Evolutionary conservation across 2,797 vertebrate genomes (phyloP).

Genomic region (Sebastes nivosus): DNA sequence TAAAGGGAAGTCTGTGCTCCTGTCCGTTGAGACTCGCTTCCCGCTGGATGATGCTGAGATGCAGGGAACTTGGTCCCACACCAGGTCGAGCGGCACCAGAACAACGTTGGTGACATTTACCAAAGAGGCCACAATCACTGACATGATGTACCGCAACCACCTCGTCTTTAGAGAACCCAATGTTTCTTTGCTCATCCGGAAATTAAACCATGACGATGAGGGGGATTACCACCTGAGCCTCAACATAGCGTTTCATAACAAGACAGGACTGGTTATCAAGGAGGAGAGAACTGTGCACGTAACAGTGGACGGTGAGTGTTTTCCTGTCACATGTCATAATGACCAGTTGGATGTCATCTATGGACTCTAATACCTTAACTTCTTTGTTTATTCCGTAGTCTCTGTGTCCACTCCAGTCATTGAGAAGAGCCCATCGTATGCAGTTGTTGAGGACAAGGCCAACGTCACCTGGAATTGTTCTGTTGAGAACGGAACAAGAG

Average conservation of each 20-base stretch:
- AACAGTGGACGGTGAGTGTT: slow-evolving; percentile 90
- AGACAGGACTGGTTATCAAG: slow-evolving; percentile 56
- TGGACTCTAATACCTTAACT: neutral
- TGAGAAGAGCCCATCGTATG: slow-evolving; percentile 79
- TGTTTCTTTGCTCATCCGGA: slow-evolving; percentile 86
- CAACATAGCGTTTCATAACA: slow-evolving; percentile 80
- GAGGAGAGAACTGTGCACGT: slow-evolving; percentile 87
- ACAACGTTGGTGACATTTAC: slow-evolving; percentile 86
- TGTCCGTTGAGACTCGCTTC: slow-evolving; percentile 86
- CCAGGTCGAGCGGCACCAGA: slow-evolving; percentile 60
- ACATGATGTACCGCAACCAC: slow-evolving; percentile 83
- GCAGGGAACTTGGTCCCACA: slow-evolving; percentile 93
- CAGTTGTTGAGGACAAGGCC: slow-evolving; percentile 88
- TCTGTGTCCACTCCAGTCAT: slow-evolving; percentile 86
- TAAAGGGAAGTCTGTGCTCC: slow-evolving; percentile 83
- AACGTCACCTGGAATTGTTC: slow-evolving; percentile 91
- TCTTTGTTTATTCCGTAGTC: slow-evolving; percentile 72
- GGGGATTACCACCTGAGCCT: slow-evolving; percentile 91
- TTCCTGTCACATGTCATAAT: neutral
- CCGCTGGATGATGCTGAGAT: slow-evolving; percentile 80
- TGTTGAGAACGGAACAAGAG: slow-evolving; percentile 85
- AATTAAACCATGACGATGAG: slow-evolving; percentile 83
- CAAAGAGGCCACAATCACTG: slow-evolving; percentile 77
- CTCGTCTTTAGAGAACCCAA: slow-evolving; percentile 84
- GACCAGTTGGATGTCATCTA: neutral